Base-by-base conservation (phyloP, 2,113 vertebrate genomes). In the Heterocephalus glaber region DNA sequence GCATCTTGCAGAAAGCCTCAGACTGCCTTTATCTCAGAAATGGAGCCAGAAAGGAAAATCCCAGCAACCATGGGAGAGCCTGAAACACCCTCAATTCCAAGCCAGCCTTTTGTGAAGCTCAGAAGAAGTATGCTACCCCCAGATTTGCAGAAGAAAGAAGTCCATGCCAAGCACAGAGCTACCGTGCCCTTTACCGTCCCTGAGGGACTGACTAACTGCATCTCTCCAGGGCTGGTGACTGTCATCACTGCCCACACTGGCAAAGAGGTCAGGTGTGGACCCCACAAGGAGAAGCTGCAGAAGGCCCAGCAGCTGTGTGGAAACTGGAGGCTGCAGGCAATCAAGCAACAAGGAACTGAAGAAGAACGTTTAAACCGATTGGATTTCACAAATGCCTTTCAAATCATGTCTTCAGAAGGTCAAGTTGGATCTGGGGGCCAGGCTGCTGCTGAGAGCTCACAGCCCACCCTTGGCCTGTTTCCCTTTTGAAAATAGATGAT, bases 151-250 rank as follows among this genome's bases (percentile, higher is more conserved):
- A 52, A 49, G 19, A 35, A 1, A n/a, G 0, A 2, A 35, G 28
- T 30, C 7, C 26, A 1, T 0, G 5, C 52, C 52, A 52, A 52
- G 52, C 52, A 7, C 52, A 52, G 12, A 12, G 7, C 12, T 52
- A 12, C 7, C 5, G 5, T n/a, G n/a, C 13, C 2, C 10, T 26
- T 13, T 20, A 28, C 5, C 0, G 47, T 44, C 2, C 56, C 86
- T 5, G 0, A n/a, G 4, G 63, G 68, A 7, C 8, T 56, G 28
- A 89, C 86, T 28, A 89, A n/a, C 20, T 94, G 79, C 38, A n/a
- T 76, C n/a, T 47, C 47, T n/a, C 35, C 0, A 30, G 47, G 6
- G 1, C 47, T 28, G 0, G 35, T 82, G 19, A 94, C 92, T 0
- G 22, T 4, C 41, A 7, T 83, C 9, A 22, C n/a, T 1, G 19